Conservation (phyloP, 2,797 vertebrate species). For the Lacerta viridis region DNA sequence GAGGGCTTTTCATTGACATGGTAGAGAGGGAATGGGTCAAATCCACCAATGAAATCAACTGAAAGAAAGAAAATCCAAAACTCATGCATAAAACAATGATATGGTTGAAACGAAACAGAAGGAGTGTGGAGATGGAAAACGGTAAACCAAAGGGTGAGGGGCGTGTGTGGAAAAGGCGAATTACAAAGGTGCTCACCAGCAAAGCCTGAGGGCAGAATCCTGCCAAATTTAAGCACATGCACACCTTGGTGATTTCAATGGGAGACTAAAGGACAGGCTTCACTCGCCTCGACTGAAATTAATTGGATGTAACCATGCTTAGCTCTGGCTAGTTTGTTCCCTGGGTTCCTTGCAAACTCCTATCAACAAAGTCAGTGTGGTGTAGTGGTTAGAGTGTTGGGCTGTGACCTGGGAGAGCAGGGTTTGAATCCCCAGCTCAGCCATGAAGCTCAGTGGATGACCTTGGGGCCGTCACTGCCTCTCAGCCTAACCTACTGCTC, state of each 20-base stretch:
- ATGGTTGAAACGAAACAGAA: constrained; percentile 70
- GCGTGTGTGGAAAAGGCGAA: constrained; percentile 31
- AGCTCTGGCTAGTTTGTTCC: not conserved
- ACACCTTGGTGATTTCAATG: not conserved
- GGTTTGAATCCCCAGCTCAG: too few relatives aligned
- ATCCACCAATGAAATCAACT: constrained; percentile 99
- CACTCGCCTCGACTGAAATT: not conserved
- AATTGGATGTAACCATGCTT: not conserved
- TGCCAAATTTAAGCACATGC: not conserved
- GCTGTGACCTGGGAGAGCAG: too few relatives aligned
- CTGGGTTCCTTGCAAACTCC: not conserved
- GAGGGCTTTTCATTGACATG: constrained; percentile 96
- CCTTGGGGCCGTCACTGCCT: too few relatives aligned
- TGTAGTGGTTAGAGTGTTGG: too few relatives aligned
- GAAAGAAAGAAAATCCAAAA: constrained; percentile 92
- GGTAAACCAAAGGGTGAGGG: constrained; percentile 12
- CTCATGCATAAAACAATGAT: constrained; percentile 80
- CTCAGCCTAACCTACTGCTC: too few relatives aligned
- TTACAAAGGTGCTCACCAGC: not conserved
- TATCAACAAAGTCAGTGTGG: not conserved
- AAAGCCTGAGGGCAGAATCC: too few relatives aligned
- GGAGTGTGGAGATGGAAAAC: constrained; percentile 60
- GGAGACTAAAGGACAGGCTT: not conserved
- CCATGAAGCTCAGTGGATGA: too few relatives aligned
- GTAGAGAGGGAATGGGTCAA: constrained; percentile 97